These are phyloP conservation scores for Xenopus tropicalis DNA, from an alignment of 2,113 vertebrate genomes.

Conservation along the genomic window DNA sequence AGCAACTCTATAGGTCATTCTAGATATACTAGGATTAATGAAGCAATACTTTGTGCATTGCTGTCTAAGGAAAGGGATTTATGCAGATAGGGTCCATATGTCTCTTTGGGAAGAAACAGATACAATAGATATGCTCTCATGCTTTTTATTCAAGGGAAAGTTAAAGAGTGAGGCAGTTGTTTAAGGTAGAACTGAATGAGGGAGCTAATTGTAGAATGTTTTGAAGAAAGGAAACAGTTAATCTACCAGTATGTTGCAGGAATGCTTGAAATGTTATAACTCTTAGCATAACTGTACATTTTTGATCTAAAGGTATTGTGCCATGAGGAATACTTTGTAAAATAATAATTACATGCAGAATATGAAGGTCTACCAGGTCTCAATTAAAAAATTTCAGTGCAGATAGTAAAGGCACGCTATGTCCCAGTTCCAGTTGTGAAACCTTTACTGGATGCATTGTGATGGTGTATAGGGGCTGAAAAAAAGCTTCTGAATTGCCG, in stretches of 20 bases:
- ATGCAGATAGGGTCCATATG: constrained; percentile 19
- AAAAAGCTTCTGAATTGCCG: no score
- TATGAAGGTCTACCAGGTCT: no score
- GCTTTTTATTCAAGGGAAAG: neutral
- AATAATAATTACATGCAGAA: no score
- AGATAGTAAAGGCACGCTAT: no score
- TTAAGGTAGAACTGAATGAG: neutral
- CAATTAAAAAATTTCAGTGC: no score
- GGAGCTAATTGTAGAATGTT: neutral
- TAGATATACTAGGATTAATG: constrained; percentile 19
- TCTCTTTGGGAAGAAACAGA: constrained; percentile 7
- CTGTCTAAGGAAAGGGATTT: constrained; percentile 12
- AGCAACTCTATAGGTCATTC: constrained; percentile 3
- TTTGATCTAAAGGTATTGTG: no score
- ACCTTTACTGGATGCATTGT: no score
- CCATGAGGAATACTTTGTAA: no score
- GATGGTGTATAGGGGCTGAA: no score
- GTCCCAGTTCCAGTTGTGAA: no score
- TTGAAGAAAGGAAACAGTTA: neutral
- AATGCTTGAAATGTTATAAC: no score
- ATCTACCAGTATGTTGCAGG: neutral
- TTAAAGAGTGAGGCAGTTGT: neutral
- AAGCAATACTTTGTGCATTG: neutral
- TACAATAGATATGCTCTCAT: neutral
- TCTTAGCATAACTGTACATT: no score